Conservation (phyloP, 2,797 vertebrate species). For the Oreochromis mossambicus region DNA sequence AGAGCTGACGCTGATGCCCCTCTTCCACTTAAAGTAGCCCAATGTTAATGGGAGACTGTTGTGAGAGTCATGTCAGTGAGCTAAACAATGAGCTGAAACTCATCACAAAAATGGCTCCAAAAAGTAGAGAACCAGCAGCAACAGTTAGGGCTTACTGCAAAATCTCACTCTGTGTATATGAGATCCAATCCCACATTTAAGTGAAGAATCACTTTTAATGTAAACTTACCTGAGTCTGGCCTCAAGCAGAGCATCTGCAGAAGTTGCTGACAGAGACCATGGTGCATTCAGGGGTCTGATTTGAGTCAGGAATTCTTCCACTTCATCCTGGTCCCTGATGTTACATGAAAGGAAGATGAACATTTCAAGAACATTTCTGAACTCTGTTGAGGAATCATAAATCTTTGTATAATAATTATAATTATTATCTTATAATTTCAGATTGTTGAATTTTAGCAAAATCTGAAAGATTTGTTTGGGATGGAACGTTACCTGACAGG, state of each 20-base stretch:
- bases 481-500: slow-evolving; percentile 50
- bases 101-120: neutral
- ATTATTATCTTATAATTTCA: neutral
- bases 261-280: slow-evolving; percentile 23
- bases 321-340: slow-evolving; percentile 44
- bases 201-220: neutral
- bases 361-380: neutral
- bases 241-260: slow-evolving; percentile 40
- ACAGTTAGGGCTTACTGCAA: neutral
- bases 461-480: neutral
- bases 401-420: neutral
- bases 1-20: neutral
- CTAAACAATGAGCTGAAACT: neutral
- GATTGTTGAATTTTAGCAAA: neutral
- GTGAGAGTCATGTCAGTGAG: neutral
- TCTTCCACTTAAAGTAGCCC: neutral
- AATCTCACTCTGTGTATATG: neutral
- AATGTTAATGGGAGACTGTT: neutral
- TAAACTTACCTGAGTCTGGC: slow-evolving; percentile 38
- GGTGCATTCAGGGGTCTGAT: slow-evolving; percentile 25
- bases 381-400: neutral
- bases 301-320: slow-evolving; percentile 29
- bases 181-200: neutral
- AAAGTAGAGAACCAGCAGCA: neutral
- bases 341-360: neutral